phyloP scores from a whole-genome alignment of 2,113 vertebrate genomes.

The Nesogale talazaci region DNA sequence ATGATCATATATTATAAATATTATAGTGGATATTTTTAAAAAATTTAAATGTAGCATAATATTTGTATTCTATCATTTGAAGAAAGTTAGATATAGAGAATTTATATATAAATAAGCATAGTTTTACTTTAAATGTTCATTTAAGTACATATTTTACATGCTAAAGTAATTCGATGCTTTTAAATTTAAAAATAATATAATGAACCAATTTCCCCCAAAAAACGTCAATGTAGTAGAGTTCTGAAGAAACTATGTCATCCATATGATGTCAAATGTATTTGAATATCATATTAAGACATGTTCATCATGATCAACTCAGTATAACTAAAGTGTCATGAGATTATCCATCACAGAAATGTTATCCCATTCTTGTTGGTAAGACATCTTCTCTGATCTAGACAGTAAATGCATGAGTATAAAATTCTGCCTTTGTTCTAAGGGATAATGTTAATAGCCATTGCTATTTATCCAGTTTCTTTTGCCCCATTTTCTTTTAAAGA shows the following conservation, averaged over 20 bases:
- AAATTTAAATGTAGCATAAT: neutral
- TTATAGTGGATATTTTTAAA: neutral
- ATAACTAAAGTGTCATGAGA: slow-evolving; percentile 12
- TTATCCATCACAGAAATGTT: neutral
- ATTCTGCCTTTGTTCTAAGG: neutral
- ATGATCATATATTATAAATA: neutral
- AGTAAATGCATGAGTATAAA: neutral
- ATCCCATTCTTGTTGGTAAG: neutral
- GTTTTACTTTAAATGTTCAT: neutral
- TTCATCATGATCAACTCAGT: neutral
- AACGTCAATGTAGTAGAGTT: neutral
- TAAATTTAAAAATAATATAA: neutral
- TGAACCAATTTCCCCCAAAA: neutral
- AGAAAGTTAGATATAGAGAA: no score
- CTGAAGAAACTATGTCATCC: neutral
- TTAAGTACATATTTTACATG: neutral
- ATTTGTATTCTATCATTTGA: neutral
- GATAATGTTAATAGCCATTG: neutral
- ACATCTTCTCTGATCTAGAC: neutral
- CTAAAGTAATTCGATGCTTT: neutral
- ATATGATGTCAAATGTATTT: neutral
- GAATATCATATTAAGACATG: neutral
- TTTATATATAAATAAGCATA: no score
- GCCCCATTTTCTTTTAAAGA: rapidly evolving
- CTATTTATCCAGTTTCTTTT: neutral